Percentiles rank a stretch among this genome's conserved stretches.
These are phyloP conservation scores for Atherinosoma microstoma DNA, from an alignment of 2,797 vertebrate species.

Conservation along the genomic window DNA sequence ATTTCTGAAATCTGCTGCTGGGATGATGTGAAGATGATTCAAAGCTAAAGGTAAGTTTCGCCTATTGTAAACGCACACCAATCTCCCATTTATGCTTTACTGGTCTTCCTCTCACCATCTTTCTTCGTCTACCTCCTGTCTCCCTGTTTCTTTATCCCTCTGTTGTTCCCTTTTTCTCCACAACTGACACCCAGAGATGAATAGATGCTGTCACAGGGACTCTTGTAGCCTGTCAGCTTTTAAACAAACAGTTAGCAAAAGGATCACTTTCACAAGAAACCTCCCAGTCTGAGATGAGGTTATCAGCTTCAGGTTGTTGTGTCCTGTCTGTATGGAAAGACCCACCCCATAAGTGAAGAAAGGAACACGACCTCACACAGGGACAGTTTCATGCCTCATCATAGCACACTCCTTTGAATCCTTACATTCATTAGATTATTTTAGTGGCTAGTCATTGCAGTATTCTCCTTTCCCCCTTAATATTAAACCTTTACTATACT, in stretches of 20 bases:
- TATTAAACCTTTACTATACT: background rate
- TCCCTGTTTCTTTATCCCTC: constrained; percentile 48
- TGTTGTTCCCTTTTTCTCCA: constrained; percentile 50
- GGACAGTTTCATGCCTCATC: constrained; percentile 1
- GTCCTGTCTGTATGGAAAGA: constrained; percentile 20
- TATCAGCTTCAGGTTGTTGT: constrained; percentile 45
- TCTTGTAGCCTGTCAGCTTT: constrained; percentile 85
- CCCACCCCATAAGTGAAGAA: constrained; percentile 11
- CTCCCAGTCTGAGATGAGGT: constrained; percentile 66
- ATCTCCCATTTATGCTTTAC: constrained; percentile 38
- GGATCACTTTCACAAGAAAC: constrained; percentile 74
- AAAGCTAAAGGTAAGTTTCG: constrained; percentile 67
- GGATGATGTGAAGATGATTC: constrained; percentile 63
- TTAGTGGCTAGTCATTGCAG: constrained; percentile 1
- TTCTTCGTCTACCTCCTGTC: constrained; percentile 41
- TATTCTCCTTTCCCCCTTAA: background rate
- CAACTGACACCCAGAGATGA: constrained; percentile 78
- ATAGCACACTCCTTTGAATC: constrained; percentile 4
- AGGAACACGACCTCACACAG: constrained; percentile 34
- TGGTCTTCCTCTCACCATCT: constrained; percentile 37
- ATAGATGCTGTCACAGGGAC: constrained; percentile 80
- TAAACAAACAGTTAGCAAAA: constrained; percentile 79
- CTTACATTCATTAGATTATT: constrained; percentile 12
- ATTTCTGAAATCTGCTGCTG: constrained; percentile 60
- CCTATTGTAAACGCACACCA: constrained; percentile 42